These are phyloP conservation scores for Struthio camelus DNA, from an alignment of 2,113 vertebrate species.

Conservation along the genomic window DNA sequence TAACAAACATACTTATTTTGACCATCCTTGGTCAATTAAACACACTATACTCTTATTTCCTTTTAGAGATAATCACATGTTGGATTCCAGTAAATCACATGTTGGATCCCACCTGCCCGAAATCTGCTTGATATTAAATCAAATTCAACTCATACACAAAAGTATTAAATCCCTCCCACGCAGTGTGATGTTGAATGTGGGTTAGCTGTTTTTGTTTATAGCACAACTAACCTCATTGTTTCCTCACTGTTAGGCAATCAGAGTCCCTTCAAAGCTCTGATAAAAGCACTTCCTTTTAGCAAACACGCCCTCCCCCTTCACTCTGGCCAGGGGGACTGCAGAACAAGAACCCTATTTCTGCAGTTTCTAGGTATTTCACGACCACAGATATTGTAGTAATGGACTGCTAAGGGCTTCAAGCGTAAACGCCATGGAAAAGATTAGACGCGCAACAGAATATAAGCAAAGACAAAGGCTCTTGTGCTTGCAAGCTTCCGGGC, in stretches of 20 bases:
- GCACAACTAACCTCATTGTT: neutral
- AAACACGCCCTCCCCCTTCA: neutral
- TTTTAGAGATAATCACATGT: neutral
- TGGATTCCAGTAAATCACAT: neutral
- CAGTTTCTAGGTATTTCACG: neutral
- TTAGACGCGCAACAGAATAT: neutral
- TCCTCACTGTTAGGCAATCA: neutral
- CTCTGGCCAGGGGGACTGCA: neutral
- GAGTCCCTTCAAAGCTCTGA: neutral
- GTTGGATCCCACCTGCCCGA: neutral
- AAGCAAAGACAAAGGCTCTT: neutral
- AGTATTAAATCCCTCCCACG: neutral
- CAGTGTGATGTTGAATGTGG: neutral
- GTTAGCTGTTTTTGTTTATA: fast-evolving
- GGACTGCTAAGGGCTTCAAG: neutral
- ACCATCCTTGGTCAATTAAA: neutral
- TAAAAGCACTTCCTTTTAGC: neutral
- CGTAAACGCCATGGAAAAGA: neutral
- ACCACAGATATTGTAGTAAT: neutral
- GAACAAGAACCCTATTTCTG: neutral
- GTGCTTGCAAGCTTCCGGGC: neutral
- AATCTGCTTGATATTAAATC: neutral
- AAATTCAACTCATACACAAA: neutral
- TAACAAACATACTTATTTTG: neutral
- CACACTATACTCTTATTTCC: neutral